These are phyloP conservation scores for Drosophila glabriapex DNA, from an alignment of 2,888 invertebrate species.

Conservation along the genomic window DNA sequence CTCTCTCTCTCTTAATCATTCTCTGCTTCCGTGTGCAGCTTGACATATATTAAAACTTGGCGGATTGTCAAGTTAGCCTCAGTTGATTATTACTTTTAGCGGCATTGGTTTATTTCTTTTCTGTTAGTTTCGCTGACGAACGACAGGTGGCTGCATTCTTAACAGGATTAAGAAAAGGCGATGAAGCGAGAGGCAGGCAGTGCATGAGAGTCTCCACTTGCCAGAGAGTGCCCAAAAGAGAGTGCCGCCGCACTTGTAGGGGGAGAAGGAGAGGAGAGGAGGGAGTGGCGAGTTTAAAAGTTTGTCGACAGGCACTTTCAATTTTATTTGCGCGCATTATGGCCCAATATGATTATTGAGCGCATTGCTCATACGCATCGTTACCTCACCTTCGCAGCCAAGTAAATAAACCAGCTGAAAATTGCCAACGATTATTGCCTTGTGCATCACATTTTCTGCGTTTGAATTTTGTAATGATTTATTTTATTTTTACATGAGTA, in stretches of 20 bases:
- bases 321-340: slow-evolving; percentile 71
- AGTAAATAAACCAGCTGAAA: slow-evolving; percentile 19
- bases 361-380: slow-evolving; percentile 71
- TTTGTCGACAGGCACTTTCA: slow-evolving; percentile 65
- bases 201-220: slow-evolving; percentile 6
- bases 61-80: slow-evolving; percentile 42
- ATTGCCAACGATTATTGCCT: not conserved
- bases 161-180: not conserved
- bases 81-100: slow-evolving; percentile 65
- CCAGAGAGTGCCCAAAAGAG: not conserved
- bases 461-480: slow-evolving; percentile 35
- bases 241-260: not conserved
- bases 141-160: slow-evolving; percentile 56
- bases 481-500: slow-evolving; percentile 54
- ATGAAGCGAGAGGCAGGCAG: not conserved
- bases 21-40: slow-evolving; percentile 23
- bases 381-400: slow-evolving; percentile 34
- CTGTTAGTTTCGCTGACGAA: slow-evolving; percentile 30
- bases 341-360: slow-evolving; percentile 60
- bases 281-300: not conserved
- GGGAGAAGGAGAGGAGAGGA: slow-evolving; percentile 1
- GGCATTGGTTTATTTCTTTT: slow-evolving; percentile 47
- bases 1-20: not conserved
- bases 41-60: slow-evolving; percentile 61
- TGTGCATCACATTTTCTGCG: not conserved